Base-by-base conservation (phyloP, 23 tunicate genomes). In the Trididemnum miniatum region DNA sequence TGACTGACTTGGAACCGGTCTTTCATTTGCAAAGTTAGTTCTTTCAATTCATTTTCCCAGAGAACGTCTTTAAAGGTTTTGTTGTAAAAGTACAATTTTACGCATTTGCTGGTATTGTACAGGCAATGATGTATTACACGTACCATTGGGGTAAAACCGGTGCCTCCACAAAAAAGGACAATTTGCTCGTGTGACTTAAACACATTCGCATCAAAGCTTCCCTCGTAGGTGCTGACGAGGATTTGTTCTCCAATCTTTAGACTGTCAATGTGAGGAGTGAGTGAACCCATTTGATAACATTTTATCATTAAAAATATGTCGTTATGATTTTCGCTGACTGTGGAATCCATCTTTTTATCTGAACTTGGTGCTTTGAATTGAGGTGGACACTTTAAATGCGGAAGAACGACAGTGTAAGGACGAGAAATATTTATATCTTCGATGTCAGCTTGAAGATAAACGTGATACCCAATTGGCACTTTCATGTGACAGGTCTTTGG, bases 71-170 rank as follows among this genome's bases (percentile, higher is more conserved):
- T 12, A 25, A 20, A 22, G 35, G 52, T 65, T 72, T 87, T 92
- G 64, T 92, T 92, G 66, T 81, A 92, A 44, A 92, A 92, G 12
- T 65, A 35, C 7, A 92, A 71, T 51, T 83, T 50, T 0, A 87
- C 65, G 1, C 31, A 7, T 49, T 87, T 64, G 5, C 62, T 63
- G 7, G 37, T 40, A 1, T 83, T 51, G 49, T 33, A 83, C 30
- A 92, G 71, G 24, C 83, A 83, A 40, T 78, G 69, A 59, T 79
- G 75, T 30, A 87, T 0, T 29, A 92, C 51, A 0, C 88, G 30
- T 20, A 87, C 71, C 97, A 92, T 92, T 0, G 97, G 97, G 34
- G 97, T 87, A 69, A 92, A 88, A 25, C 97, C 97, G 27, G 97
- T 92, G 35, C 97, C 97, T 5, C 89, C 97, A 34, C 84, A 79